phyloP scores from a whole-genome alignment of 2,888 invertebrate genomes.

The Punctoribates punctum region DNA sequence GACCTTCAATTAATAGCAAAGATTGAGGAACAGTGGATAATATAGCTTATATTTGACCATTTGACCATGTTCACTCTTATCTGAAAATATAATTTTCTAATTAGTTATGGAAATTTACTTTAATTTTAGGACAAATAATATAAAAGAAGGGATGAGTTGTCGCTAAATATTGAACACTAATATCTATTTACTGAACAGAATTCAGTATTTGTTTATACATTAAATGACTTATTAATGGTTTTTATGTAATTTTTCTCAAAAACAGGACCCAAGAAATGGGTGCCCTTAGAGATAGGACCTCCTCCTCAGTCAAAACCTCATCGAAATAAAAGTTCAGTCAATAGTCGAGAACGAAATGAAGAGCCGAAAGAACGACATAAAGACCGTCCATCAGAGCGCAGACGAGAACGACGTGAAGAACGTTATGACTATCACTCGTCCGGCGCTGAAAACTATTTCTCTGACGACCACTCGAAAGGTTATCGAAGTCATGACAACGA shows the following conservation, averaged over 20 bases:
- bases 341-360: neutral
- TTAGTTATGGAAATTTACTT: too few relatives aligned
- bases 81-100: too few relatives aligned
- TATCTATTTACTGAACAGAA: too few relatives aligned
- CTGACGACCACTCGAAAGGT: conserved; percentile 32
- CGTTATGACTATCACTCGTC: conserved; percentile 31
- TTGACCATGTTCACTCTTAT: too few relatives aligned
- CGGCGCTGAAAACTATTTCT: conserved; percentile 30
- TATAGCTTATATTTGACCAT: too few relatives aligned
- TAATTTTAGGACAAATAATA: too few relatives aligned
- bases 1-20: too few relatives aligned
- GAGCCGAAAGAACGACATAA: neutral
- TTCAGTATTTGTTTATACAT: too few relatives aligned
- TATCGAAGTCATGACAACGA: neutral
- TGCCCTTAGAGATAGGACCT: conserved; percentile 78
- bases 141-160: too few relatives aligned
- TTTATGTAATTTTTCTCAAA: too few relatives aligned
- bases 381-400: neutral
- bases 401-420: conserved; percentile 17
- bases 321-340: neutral
- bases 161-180: too few relatives aligned
- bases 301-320: conserved; percentile 26
- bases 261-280: conserved; percentile 67
- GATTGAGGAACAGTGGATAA: too few relatives aligned
- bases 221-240: neutral